Base-by-base conservation (phyloP, 1,140 invertebrate genomes). In the Trichogramma pretiosum region DNA sequence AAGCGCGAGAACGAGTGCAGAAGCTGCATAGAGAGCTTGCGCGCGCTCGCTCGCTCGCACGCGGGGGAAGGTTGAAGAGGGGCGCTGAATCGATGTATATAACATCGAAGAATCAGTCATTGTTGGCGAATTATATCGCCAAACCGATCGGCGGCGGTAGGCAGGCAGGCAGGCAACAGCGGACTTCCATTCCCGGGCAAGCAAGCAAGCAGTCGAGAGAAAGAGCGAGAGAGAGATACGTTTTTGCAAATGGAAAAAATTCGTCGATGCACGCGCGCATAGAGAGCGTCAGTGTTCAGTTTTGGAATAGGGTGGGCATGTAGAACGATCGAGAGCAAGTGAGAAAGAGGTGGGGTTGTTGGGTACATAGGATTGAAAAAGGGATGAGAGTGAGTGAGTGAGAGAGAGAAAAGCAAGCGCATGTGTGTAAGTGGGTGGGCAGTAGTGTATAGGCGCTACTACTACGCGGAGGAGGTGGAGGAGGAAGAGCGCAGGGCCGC, bases 221-320 rank as follows among this genome's bases (percentile, higher is more conserved):
- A n/a, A n/a, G n/a, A n/a, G n/a, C n/a, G n/a, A n/a, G n/a, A n/a
- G n/a, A n/a, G 61, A 63, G 67, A 69, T 72, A 64, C 65, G 67
- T 69, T 68, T 67, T 69, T 62, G 63, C 63, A 63, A 70, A 67
- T 68, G 63, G 65, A 67, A 71, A 70, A 70, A 69, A 68, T 69
- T 62, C 63, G 63, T 65, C 59, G 67, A 59, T 58, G 64, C 24
- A 7, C 24, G 24, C 11, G 24, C 24, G 24, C 24, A 28, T n/a
- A n/a, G n/a, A n/a, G 61, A 63, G 60, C 61, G 61, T 52, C 53
- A 47, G 48, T 50, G 49, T 46, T 45, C 52, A 50, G 43, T 32
- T 46, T 35, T 34, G 41, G 47, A 23, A 33, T 41, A 42, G 46
- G 52, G 43, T 26, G 54, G 44, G 5, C 33, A n/a, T 16, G 8